Conservation (phyloP, 1,140 invertebrate species). For the Megalopta genalis region DNA sequence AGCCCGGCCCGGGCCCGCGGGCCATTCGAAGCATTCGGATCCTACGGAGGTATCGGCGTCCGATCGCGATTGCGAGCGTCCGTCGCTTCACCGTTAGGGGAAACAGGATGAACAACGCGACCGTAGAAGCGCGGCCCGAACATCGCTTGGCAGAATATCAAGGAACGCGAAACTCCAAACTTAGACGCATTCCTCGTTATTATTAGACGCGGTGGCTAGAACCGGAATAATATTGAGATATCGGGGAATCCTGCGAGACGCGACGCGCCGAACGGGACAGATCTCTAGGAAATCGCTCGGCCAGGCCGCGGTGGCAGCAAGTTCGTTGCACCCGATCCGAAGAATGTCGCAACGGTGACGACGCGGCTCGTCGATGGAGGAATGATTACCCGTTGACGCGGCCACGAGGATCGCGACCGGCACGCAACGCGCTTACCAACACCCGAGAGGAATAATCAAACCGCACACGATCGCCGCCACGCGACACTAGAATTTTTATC, state of each 20-base stretch:
- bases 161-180: constrained; percentile 23
- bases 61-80: not conserved
- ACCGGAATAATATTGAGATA: not conserved
- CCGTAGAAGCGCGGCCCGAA: not conserved
- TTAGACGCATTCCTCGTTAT: constrained; percentile 35
- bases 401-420: not conserved
- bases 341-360: not conserved
- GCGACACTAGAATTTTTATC: constrained; percentile 23
- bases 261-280: not conserved
- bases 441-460: constrained; percentile 10
- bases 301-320: not conserved
- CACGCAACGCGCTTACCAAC: constrained; percentile 3
- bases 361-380: not conserved
- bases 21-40: not conserved
- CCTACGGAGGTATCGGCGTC: not conserved
- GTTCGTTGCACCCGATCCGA: not conserved
- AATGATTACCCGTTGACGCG: constrained; percentile 1
- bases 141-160: constrained; percentile 19
- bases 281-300: constrained; percentile 7
- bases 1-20: not conserved
- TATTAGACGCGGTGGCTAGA: constrained; percentile 1
- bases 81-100: not conserved
- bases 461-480: constrained; percentile 4
- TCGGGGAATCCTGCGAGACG: not conserved
- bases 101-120: not conserved